A percentile compares a stretch with the other conserved stretches of the same genome.
These are phyloP conservation scores for Erebia ligea DNA, from an alignment of 2,888 invertebrate species.

Conservation along the genomic window DNA sequence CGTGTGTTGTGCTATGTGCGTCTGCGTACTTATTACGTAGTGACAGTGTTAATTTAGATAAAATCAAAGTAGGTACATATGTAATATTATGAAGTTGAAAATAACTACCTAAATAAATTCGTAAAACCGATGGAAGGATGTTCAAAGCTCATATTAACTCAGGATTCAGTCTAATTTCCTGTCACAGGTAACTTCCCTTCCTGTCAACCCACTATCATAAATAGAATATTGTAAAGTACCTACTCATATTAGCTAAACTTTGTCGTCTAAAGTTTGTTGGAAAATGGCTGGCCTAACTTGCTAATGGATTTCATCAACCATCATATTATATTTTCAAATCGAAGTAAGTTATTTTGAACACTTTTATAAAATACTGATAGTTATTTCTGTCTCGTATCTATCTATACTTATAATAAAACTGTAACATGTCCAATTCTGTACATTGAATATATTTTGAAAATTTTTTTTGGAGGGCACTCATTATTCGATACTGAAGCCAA, in stretches of 20 bases:
- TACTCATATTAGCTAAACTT: neutral
- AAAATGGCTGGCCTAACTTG: constrained; percentile 11
- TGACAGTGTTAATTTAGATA: too few species aligned
- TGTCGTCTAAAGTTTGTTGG: constrained; percentile 9
- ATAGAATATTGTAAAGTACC: neutral
- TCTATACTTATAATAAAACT: too few species aligned
- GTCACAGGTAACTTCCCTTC: neutral
- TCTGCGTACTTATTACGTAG: too few species aligned
- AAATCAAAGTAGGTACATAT: too few species aligned
- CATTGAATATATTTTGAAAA: too few species aligned
- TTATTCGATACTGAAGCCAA: too few species aligned
- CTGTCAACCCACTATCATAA: neutral
- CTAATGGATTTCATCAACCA: constrained; percentile 13
- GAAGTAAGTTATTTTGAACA: neutral
- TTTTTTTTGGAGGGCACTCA: too few species aligned
- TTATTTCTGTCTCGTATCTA: neutral
- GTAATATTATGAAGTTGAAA: too few species aligned
- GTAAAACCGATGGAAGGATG: neutral
- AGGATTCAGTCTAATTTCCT: neutral
- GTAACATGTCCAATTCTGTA: too few species aligned
- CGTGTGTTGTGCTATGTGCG: too few species aligned
- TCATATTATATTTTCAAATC: neutral
- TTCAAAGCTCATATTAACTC: neutral
- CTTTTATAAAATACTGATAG: too few species aligned
- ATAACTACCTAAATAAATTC: neutral